Evolutionary conservation across 2,888 invertebrate species (phyloP), one percentile per base, ranked within the genome.

Genomic region (Argyresthia albistria): DNA sequence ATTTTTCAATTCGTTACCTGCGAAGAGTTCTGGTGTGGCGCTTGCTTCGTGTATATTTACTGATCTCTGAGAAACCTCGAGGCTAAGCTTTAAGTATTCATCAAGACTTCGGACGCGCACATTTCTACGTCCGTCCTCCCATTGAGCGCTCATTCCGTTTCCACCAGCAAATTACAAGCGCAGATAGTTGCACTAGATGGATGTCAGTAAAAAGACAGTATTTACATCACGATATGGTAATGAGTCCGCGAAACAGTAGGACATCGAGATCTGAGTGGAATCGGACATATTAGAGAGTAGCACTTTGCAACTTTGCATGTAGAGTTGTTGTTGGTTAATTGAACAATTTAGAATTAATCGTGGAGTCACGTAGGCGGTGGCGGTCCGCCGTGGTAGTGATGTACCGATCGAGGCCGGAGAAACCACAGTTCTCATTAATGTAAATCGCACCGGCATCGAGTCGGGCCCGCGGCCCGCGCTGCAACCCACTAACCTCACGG

Each of bases 381-480:
- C 66, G 58, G 62, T 62, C 25, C 25, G 2, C 25, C 25, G 25
- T 25, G 25, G 25, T 14, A 64, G 68, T 67, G 69, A 66, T 68
- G 64, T 65, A 69, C 68, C 67, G 67, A 76, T 70, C 66, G 70
- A 67, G 70, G 70, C 62, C 65, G 64, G 75, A 77, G 80, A 82
- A 83, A 82, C 79, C 72, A 70, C 73, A 72, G 76, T 69, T 73
- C 67, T 76, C 76, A 71, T 76, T 80, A 80, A 80, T 80, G 78
- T 76, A 80, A 80, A 81, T 79, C 70, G 70, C 69, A 60, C 64
- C 63, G 59, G 66, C 63, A 65, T 59, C 45, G 25, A 25, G 25
- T n/a, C 25, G 25, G 51, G 61, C 61, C 60, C 63, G 60, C 64
- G 64, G 70, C 66, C 15, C 61, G 63, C 65, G 66, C 68, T 67